phyloP scores from a whole-genome alignment of 2,888 invertebrate species.

The Leptopilina syphax region DNA sequence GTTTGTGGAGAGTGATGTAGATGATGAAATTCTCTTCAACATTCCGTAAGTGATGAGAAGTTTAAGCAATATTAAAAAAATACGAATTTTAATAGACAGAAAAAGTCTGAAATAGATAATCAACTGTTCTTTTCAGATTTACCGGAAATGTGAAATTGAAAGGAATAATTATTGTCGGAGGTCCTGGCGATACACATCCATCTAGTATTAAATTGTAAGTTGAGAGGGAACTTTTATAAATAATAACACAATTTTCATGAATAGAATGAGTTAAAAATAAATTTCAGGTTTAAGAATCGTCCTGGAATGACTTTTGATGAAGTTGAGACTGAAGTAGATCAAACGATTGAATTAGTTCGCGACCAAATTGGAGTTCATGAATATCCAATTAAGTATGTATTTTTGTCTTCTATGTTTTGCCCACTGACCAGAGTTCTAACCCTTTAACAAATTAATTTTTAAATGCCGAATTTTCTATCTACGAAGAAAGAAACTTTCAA shows the following conservation, averaged over 20 bases:
- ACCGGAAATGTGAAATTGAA: conserved; percentile 97
- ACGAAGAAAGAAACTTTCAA: too few species aligned
- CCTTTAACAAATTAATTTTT: too few species aligned
- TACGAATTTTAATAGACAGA: too few species aligned
- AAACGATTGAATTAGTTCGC: conserved; percentile 91
- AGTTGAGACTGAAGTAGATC: conserved; percentile 85
- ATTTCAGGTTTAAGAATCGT: conserved; percentile 90
- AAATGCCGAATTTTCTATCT: too few species aligned
- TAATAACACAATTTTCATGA: conserved; percentile 22
- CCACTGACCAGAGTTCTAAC: neutral
- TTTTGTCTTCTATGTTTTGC: neutral
- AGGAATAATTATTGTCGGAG: conserved; percentile 95
- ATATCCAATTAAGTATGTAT: conserved; percentile 91
- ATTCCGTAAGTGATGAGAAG: conserved; percentile 84
- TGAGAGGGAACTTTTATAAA: neutral
- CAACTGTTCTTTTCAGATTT: conserved; percentile 79
- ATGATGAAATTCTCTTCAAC: conserved; percentile 96
- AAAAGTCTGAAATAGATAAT: neutral
- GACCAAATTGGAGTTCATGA: conserved; percentile 90
- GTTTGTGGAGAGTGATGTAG: conserved; percentile 97
- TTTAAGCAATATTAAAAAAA: neutral
- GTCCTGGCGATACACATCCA: conserved; percentile 91
- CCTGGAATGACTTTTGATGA: conserved; percentile 98
- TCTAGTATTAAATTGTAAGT: conserved; percentile 91
- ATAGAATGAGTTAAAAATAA: conserved; percentile 22